Percentiles rank a stretch among this genome's conserved stretches.
These are phyloP conservation scores for Onthophagus taurus DNA, from an alignment of 1,140 invertebrate species.

Conservation along the genomic window DNA sequence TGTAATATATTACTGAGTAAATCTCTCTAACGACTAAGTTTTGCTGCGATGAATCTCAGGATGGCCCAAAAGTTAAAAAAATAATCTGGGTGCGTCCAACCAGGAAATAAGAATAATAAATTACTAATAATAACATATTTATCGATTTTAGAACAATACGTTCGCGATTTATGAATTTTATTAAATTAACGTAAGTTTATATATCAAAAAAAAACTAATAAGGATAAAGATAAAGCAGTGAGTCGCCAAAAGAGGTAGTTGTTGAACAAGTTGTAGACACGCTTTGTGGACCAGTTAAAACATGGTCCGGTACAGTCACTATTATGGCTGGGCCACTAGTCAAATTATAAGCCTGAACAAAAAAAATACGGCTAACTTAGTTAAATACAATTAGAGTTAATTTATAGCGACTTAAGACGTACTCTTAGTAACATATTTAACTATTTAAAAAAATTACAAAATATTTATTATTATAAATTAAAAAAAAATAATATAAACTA, in stretches of 20 bases:
- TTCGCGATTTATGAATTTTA: constrained; percentile 34
- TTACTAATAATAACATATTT: constrained; percentile 20
- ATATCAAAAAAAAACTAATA: constrained; percentile 32
- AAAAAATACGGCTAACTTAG: constrained; percentile 30
- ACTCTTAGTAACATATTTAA: constrained; percentile 35
- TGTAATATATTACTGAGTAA: constrained; percentile 30
- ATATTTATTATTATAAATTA: too few relatives aligned
- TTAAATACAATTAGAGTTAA: constrained; percentile 35
- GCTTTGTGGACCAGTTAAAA: constrained; percentile 31
- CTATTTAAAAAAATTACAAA: constrained; percentile 33
- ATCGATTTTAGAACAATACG: constrained; percentile 37
- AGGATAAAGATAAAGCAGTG: too few relatives aligned
- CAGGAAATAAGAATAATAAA: too few relatives aligned
- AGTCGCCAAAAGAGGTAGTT: constrained; percentile 36
- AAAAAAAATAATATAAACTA: too few relatives aligned
- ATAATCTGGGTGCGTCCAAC: too few relatives aligned
- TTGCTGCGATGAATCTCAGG: too few relatives aligned
- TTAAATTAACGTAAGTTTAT: constrained; percentile 32
- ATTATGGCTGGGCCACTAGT: constrained; percentile 35
- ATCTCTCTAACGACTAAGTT: too few relatives aligned
- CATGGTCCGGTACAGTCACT: constrained; percentile 13
- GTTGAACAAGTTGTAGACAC: constrained; percentile 36
- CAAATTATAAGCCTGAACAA: constrained; percentile 38
- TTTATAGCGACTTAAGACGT: constrained; percentile 33
- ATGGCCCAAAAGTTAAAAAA: too few relatives aligned